Percentiles rank a stretch among this genome's conserved stretches.
Evolutionary conservation across 2,888 invertebrate genomes (phyloP).

Genomic region (Archaeoteleia sp.): DNA sequence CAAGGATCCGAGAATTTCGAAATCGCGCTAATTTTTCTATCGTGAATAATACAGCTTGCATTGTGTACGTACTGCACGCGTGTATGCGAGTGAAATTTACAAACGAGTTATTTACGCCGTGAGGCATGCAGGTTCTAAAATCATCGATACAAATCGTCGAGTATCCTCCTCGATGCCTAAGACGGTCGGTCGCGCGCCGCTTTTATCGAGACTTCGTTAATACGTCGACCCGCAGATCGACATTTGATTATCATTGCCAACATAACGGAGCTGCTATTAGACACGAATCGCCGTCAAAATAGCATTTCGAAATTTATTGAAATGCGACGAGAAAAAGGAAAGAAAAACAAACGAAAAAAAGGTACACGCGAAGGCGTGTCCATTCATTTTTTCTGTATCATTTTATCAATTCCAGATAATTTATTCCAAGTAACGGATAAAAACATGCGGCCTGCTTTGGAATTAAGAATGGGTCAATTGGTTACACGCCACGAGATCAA

Average conservation of each 20-base stretch:
- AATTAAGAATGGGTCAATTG: too few relatives aligned
- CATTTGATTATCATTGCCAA: conserved; percentile 3
- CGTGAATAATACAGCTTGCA: conserved; percentile 37
- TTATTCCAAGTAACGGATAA: conserved; percentile 37
- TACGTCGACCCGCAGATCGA: not conserved
- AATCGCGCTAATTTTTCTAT: conserved; percentile 43
- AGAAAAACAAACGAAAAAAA: conserved; percentile 29
- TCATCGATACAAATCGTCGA: conserved; percentile 55
- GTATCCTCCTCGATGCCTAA: conserved; percentile 39
- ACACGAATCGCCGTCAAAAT: conserved; percentile 5
- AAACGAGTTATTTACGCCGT: conserved; percentile 53
- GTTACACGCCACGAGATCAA: too few relatives aligned
- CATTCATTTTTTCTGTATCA: conserved; percentile 45
- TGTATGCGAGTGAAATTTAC: conserved; percentile 44
- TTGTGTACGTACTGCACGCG: conserved; percentile 36
- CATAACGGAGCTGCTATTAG: conserved; percentile 2
- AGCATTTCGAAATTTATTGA: conserved; percentile 25
- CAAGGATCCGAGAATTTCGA: conserved; percentile 25
- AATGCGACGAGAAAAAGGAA: not conserved
- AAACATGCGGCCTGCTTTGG: too few relatives aligned
- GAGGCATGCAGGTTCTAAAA: conserved; percentile 62
- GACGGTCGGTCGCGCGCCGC: not conserved
- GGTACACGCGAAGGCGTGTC: conserved; percentile 27
- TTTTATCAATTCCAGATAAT: conserved; percentile 39
- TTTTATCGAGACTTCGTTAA: conserved; percentile 1